Evolutionary conservation across 2,113 vertebrate genomes (phyloP), one percentile per base, ranked within the genome.

Genomic region (Perognathus longimembris): DNA sequence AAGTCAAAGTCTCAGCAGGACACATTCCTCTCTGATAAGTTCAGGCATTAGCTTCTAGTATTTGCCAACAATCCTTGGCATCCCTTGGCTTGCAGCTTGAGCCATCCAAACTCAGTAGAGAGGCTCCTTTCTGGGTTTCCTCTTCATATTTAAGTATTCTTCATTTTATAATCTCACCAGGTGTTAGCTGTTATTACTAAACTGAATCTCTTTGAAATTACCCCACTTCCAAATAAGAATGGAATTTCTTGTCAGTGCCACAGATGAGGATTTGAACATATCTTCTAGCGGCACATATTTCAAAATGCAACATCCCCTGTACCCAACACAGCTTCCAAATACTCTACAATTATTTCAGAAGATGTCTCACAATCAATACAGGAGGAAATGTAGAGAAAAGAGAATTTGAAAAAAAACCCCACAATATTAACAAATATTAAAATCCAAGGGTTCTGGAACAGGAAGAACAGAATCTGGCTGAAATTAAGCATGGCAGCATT

Each of bases 91-190:
- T 5, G 2, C 1, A 57, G 11, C 5, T 67, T 10, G 21, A 30
- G 15, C 24, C n/a, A 6, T 38, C 17, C 40, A 9, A 4, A 9
- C 7, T 11, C 2, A 1, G 64, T 26, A 36, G 3, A 5, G 12
- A 17, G 14, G n/a, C 30, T 63, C 70, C 30, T 75, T 70, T 12
- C 38, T 6, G 0, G 36, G 24, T 64, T 67, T 77, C 14, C 57
- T 76, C 26, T 32, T 7, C 30, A 17, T 42, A 40, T 90, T 76
- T 30, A 14, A 18, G 24, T 76, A 7, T 64, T 20, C n/a, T 3
- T 76, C 7, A 75, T 70, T 15, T 71, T 32, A 28, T 26, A 42
- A 64, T 9, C 7, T 18, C 6, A 54, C 6, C 9, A 22, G 24
- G 40, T 40, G 36, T 28, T 76, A 69, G 18, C 76, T 57, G 76